Base-by-base conservation (phyloP, 2,113 vertebrate species). In the Choloepus hoffmanni region DNA sequence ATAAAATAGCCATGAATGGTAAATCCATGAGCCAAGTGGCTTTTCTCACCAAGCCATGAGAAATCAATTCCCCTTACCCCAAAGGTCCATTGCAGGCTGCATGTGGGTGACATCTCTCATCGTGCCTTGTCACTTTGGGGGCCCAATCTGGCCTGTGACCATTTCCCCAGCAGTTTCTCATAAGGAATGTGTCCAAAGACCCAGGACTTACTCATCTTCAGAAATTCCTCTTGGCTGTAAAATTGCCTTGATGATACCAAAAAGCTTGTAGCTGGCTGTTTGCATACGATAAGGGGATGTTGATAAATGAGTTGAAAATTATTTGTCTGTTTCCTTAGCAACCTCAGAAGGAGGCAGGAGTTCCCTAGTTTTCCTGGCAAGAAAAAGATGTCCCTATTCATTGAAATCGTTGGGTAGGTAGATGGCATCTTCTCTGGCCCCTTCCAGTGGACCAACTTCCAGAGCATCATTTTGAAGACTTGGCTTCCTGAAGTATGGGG, bases 1-100 rank as follows among this genome's bases (percentile, higher is more conserved):
- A 43, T 4, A 43, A 74, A 58, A 65, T 70, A 67, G 7, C 28
- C 23, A 62, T 73, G 96, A 96, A 96, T 96, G 93, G 60, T 95
- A 83, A 43, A 92, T 65, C 5, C 65, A 3, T 36, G 70, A 95
- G 86, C 58, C 50, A 76, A 60, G 26, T 40, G 48, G 12, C 67
- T 53, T 60, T 58, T 74, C n/a, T 85, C 36, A 40, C 2, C 0
- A 16, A 60, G 24, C 23, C 21, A 0, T 72, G 26, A 63, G n/a
- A 94, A 70, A 36, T 81, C 26, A 50, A 5, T 74, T 86, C 53
- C 68, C 36, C 68, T 91, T 55, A 43, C 15, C 55, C 50, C 3
- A 6, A 45, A 90, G 16, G 58, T 53, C 78, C 19, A n/a, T 62
- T 63, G 7, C 13, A 19, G 48, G 16, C 68, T 60, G 48, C 89